Evolutionary conservation across 2,113 vertebrate species (phyloP), one percentile per base, ranked within the genome.

Genomic region (Trematomus loennbergii): DNA sequence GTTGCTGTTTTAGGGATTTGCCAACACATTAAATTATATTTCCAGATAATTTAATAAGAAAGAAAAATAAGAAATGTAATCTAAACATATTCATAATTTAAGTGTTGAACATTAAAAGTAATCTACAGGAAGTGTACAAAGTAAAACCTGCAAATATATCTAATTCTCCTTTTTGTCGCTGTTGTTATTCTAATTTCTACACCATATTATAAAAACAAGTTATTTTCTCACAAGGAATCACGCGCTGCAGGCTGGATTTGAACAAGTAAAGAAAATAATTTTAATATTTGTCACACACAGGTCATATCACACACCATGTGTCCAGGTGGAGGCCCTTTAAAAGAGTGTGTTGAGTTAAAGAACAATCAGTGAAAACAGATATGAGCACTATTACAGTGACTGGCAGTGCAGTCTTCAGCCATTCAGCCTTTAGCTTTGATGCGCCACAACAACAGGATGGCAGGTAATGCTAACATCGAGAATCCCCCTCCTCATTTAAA

Each of bases 381-480:
- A 86, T 87, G 87, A 92, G 95, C 93, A 94, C 89, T 89, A 90
- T 40, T 76, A 89, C 91, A 88, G 86, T 84, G 87, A 88, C 77
- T 84, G 91, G 84, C 83, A 93, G 87, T 91, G 88, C 89, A 85
- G 57, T 87, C 64, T 84, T 81, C 61, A 83, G 83, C 83, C 80
- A 93, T 88, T 72, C 22, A 71, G 82, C 84, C 82, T 84, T 89
- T 8, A 40, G 87, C 86, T 84, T 74, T 67, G 68, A 84, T 84
- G 87, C 74, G 85, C 82, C 84, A 89, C 83, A 70, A 75, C 78
- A 85, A 65, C 62, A 29, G 59, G 78, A 85, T 78, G 81, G 73
- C 1, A 48, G 58, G 79, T 76, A 78, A 88, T 13, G 25, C 25
- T 13, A 79, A 91, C 66, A 61, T 63, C 49, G 22, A 61, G 3